Conservation (phyloP, 2,113 vertebrate genomes). For the Petromus typicus region DNA sequence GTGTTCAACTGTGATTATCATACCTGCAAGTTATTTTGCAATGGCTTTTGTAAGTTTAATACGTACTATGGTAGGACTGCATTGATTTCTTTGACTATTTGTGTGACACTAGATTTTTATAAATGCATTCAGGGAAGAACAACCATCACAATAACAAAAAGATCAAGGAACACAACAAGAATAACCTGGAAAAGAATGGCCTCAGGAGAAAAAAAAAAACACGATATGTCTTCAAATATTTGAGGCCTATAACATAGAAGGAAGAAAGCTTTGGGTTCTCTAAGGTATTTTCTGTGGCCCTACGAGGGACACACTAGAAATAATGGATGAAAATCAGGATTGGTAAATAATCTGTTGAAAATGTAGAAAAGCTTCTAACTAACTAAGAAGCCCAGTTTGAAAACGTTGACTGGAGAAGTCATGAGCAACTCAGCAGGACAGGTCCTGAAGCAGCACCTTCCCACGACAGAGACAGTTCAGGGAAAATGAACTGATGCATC, state of each 20-base stretch:
- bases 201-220: background rate
- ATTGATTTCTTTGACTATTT: background rate
- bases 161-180: constrained; percentile 12
- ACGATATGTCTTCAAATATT: constrained; percentile 12
- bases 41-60: constrained; percentile 13
- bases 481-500: fast-evolving
- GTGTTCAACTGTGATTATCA: background rate
- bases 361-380: background rate
- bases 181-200: background rate
- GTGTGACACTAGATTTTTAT: background rate
- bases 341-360: background rate
- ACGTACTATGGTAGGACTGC: background rate
- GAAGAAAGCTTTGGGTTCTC: background rate
- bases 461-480: background rate
- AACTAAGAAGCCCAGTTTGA: background rate
- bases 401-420: background rate
- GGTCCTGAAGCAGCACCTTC: background rate
- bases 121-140: constrained; percentile 3
- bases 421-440: background rate
- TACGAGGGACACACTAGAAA: background rate
- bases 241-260: background rate
- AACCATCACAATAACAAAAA: background rate
- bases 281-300: background rate
- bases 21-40: constrained; percentile 30
- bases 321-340: background rate